These are phyloP conservation scores for Nymphicus hollandicus DNA, from an alignment of 2,113 vertebrate species.

Conservation along the genomic window DNA sequence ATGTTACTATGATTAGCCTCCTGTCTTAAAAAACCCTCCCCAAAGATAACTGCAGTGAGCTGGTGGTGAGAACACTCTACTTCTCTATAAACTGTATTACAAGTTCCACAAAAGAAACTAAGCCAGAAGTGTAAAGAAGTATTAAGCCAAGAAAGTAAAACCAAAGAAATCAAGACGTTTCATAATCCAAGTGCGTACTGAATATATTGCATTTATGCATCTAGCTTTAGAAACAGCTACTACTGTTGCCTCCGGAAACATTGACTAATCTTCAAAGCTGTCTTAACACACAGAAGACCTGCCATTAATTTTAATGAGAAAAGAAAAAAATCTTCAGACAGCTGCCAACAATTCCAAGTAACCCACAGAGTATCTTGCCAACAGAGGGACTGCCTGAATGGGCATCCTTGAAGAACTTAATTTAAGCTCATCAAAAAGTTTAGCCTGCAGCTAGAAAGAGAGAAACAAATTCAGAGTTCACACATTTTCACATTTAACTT, in stretches of 20 bases:
- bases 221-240: constrained; percentile 1
- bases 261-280: constrained; percentile 2
- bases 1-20: neutral
- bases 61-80: neutral
- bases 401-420: constrained; percentile 8
- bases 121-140: neutral
- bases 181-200: neutral
- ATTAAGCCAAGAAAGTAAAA: neutral
- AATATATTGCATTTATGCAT: neutral
- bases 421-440: constrained; percentile 5
- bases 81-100: neutral
- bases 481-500: neutral
- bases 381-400: constrained; percentile 3
- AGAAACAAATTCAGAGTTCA: neutral
- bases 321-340: neutral
- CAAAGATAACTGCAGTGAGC: neutral
- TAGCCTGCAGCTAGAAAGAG: constrained; percentile 19
- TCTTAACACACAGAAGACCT: constrained; percentile 10
- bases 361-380: neutral
- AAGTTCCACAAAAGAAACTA: neutral
- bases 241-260: neutral
- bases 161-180: neutral
- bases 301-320: constrained; percentile 37
- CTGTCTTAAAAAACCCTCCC: neutral
- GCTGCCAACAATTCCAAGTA: constrained; percentile 28